These are phyloP conservation scores for Pterophyllum scalare DNA, from an alignment of 2,113 vertebrate species.

Conservation along the genomic window DNA sequence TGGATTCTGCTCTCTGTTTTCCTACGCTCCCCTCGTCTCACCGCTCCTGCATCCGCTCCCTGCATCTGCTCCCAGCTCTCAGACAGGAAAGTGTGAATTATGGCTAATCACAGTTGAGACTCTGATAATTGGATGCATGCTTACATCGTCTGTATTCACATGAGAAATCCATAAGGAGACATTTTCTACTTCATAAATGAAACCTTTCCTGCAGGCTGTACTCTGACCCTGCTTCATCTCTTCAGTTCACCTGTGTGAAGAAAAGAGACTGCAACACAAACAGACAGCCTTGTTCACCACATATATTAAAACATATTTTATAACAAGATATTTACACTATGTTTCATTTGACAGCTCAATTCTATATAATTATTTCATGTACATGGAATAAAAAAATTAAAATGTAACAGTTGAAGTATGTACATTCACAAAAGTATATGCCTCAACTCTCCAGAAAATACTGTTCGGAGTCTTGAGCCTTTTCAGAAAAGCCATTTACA, in stretches of 20 bases:
- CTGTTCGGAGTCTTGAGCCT: conserved; percentile 9
- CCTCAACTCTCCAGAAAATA: conserved; percentile 18
- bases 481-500: neutral
- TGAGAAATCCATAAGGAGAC: conserved; percentile 14
- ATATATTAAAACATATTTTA: conserved; percentile 45
- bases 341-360: conserved; percentile 11
- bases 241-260: neutral
- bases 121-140: conserved; percentile 39
- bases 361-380: conserved; percentile 23
- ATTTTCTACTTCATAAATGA: neutral
- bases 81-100: conserved; percentile 53
- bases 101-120: conserved; percentile 49
- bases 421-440: conserved; percentile 55
- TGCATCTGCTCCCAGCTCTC: neutral
- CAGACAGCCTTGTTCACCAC: neutral
- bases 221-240: neutral
- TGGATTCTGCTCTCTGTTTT: neutral
- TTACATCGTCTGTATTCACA: conserved; percentile 27
- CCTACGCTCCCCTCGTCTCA: conserved; percentile 3
- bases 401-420: conserved; percentile 16
- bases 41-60: neutral
- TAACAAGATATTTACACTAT: conserved; percentile 53
- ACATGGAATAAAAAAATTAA: conserved; percentile 48
- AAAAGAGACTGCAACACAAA: neutral
- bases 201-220: neutral